Evolutionary conservation across 2,888 invertebrate species (phyloP), one percentile per base, ranked within the genome.

Genomic region (Cataglyphis cursor): DNA sequence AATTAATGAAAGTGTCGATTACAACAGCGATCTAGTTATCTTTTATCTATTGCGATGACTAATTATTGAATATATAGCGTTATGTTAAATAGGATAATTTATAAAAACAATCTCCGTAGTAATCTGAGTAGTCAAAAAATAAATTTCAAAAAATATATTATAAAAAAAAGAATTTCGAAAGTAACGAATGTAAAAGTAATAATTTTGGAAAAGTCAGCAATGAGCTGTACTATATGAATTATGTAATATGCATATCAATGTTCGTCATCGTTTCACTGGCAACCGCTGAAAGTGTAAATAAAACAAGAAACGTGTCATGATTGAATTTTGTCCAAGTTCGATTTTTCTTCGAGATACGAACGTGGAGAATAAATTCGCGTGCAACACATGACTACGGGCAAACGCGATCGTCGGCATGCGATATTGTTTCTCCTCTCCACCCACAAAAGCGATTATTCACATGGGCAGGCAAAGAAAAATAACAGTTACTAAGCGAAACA

Each of bases 371-470:
- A 74, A 74, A 74, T 62, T 74, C 8, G 61, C 31, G 28, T 48
- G 38, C 44, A 62, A 35, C 64, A 48, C 18, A 48, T n/a, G 62
- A 44, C 61, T 62, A 28, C 74, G 31, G 38, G 24, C 48, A 75
- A 75, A 15, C 44, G 65, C 24, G 65, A 75, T 75, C 38, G 65
- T 75, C 65, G 18, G 51, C 35, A 9, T 38, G 18, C 18, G 65
- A 75, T 65, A 65, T 41, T 51, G 51, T 51, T 65, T 75, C 38
- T 65, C 51, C 66, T 65, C 51, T 75, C 51, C 51, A 54, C 21
- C 38, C 54, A 38, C 54, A 66, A 66, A 38, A 66, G 54, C 66
- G 76, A 54, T 76, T 48, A 62, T 74, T 74, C 75, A 76, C 66
- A 76, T 66, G 62, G 62, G 24, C 65, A 38, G 38, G 24, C 65